These are phyloP conservation scores for Acyrthosiphon pisum DNA, from an alignment of 1,140 invertebrate genomes.

Conservation along the genomic window DNA sequence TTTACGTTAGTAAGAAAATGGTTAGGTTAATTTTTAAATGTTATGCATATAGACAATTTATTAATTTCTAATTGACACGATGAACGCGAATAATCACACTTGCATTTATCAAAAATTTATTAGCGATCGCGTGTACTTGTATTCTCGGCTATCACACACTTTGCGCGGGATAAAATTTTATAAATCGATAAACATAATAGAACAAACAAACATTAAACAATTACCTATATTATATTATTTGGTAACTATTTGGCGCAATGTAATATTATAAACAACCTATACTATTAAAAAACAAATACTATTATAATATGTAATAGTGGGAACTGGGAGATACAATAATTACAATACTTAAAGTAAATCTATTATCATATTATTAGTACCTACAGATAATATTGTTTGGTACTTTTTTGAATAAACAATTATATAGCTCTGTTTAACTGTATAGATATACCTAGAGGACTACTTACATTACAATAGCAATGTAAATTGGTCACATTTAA, in stretches of 20 bases:
- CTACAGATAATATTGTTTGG: not conserved
- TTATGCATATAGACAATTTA: not conserved
- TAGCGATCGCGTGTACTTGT: not conserved
- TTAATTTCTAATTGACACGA: not conserved
- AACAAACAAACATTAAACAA: not conserved
- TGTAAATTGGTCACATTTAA: not conserved
- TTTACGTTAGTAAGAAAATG: not conserved
- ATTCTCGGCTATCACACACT: not conserved
- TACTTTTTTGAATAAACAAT: not conserved
- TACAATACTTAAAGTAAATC: not conserved
- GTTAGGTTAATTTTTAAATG: not conserved
- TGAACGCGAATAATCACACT: not conserved
- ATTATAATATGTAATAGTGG: no score
- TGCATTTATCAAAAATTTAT: not conserved
- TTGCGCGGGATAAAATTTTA: not conserved
- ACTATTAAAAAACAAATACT: not conserved
- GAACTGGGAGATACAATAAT: not conserved
- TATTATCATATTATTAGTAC: not conserved
- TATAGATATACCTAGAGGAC: no score
- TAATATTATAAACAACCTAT: not conserved
- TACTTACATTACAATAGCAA: no score
- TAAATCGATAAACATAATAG: not conserved
- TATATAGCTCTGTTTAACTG: not conserved
- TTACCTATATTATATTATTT: not conserved
- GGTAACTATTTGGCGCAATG: not conserved